phyloP scores from a whole-genome alignment of 2,113 vertebrate species.

The Tetraodon nigroviridis region DNA sequence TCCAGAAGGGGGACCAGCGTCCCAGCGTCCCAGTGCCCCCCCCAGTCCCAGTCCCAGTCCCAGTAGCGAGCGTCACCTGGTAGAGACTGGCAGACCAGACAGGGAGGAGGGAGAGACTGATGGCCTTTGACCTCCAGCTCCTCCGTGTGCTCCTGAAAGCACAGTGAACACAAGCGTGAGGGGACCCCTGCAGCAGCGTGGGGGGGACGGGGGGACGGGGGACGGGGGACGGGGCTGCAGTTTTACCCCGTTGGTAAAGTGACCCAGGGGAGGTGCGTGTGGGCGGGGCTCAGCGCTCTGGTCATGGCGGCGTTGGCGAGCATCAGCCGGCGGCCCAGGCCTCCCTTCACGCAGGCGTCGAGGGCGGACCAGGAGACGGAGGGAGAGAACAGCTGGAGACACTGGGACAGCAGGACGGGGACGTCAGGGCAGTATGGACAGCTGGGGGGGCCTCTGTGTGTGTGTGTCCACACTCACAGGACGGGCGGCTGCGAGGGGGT shows the following conservation, averaged over 20 bases:
- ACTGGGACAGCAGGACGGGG: conserved; percentile 65
- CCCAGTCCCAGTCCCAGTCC: too few relatives aligned
- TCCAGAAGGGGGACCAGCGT: too few relatives aligned
- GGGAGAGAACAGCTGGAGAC: conserved; percentile 76
- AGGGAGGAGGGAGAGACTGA: conserved; percentile 68
- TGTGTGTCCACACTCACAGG: conserved; percentile 69
- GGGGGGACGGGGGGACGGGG: too few relatives aligned
- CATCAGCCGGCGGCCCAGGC: conserved; percentile 74
- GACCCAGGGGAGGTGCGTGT: conserved; percentile 85
- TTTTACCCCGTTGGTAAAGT: conserved; percentile 82
- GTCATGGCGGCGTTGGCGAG: conserved; percentile 78
- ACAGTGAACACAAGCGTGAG: neutral
- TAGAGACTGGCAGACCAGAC: conserved; percentile 77
- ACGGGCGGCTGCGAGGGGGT: conserved; percentile 69
- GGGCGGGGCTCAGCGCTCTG: conserved; percentile 69
- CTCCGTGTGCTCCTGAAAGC: conserved; percentile 55
- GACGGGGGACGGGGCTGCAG: neutral
- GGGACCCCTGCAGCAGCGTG: neutral
- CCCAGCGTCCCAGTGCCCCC: too few relatives aligned
- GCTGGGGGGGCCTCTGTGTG: neutral
- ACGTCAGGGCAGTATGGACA: neutral
- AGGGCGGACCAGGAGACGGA: conserved; percentile 57
- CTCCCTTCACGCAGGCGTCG: conserved; percentile 68
- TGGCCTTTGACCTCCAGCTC: conserved; percentile 58
- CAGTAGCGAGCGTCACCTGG: conserved; percentile 62